Conservation (phyloP, 2,888 invertebrate genomes). For the Caenorhabditis sp. region DNA sequence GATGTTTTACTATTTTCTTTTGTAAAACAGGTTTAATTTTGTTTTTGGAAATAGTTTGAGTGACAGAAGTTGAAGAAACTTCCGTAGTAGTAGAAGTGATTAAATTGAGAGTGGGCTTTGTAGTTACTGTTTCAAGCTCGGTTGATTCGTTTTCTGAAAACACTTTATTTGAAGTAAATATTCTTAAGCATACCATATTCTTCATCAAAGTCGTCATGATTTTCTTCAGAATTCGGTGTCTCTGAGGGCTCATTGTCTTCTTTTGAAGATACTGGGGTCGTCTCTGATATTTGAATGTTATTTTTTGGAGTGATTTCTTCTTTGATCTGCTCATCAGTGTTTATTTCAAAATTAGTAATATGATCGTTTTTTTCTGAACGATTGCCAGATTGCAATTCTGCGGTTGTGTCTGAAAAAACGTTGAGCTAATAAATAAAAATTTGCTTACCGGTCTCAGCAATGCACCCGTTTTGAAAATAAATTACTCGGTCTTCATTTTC, state of each 20-base stretch:
- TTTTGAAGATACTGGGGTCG: constrained; percentile 35
- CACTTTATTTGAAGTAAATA: too few species aligned
- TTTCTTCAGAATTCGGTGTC: constrained; percentile 29
- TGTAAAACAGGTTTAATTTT: constrained; percentile 22
- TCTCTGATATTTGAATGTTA: constrained; percentile 49
- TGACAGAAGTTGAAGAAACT: too few species aligned
- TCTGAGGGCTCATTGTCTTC: constrained; percentile 2
- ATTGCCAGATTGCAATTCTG: too few species aligned
- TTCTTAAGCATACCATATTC: constrained; percentile 52
- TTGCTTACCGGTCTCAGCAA: background rate
- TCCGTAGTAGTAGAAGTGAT: too few species aligned
- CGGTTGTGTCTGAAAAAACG: too few species aligned
- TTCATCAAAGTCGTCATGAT: constrained; percentile 5
- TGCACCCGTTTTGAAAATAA: constrained; percentile 82
- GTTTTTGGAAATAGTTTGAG: too few species aligned
- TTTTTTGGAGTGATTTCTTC: constrained; percentile 23
- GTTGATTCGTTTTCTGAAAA: too few species aligned
- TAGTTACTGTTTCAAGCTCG: too few species aligned
- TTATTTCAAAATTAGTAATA: too few species aligned
- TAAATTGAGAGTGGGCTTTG: too few species aligned
- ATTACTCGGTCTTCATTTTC: constrained; percentile 74
- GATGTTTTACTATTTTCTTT: constrained; percentile 63
- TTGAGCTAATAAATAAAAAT: background rate
- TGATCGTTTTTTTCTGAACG: too few species aligned
- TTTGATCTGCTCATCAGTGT: constrained; percentile 24